phyloP scores from a whole-genome alignment of 2,888 invertebrate species.

The Gari tellinella region DNA sequence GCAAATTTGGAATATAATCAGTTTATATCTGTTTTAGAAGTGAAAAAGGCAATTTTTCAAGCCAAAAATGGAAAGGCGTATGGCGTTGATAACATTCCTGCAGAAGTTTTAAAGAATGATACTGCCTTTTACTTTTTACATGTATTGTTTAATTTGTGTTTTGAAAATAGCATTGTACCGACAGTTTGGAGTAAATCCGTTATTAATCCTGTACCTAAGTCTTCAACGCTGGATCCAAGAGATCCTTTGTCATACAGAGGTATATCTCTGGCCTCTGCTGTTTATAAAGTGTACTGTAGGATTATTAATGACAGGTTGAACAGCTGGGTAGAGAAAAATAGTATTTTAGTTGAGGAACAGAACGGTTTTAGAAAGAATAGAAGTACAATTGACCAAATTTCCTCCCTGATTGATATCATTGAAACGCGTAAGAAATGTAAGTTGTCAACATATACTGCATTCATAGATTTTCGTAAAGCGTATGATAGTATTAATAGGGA shows the following conservation, averaged over 20 bases:
- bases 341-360: slow-evolving; percentile 1
- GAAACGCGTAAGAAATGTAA: slow-evolving; percentile 7
- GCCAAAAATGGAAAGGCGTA: neutral
- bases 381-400: slow-evolving; percentile 3
- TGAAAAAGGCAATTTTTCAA: slow-evolving; percentile 3
- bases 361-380: slow-evolving; percentile 12
- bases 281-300: slow-evolving; percentile 7
- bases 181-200: slow-evolving; percentile 1
- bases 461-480: slow-evolving; percentile 3
- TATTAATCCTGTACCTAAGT: slow-evolving; percentile 3
- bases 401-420: slow-evolving; percentile 3
- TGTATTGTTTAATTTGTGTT: slow-evolving; percentile 5
- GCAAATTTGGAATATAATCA: no score
- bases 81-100: slow-evolving; percentile 7
- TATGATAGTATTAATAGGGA: slow-evolving; percentile 21
- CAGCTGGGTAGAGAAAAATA: neutral
- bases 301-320: slow-evolving; percentile 1
- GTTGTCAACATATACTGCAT: slow-evolving; percentile 1
- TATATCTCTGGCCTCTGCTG: neutral
- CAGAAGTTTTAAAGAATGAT: slow-evolving; percentile 9
- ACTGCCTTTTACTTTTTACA: neutral
- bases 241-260: slow-evolving; percentile 5
- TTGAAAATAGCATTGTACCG: no score
- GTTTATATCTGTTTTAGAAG: slow-evolving; percentile 5
- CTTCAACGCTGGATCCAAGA: neutral